Base-by-base conservation (phyloP, 2,797 vertebrate species). In the Trachops cirrhosus region DNA sequence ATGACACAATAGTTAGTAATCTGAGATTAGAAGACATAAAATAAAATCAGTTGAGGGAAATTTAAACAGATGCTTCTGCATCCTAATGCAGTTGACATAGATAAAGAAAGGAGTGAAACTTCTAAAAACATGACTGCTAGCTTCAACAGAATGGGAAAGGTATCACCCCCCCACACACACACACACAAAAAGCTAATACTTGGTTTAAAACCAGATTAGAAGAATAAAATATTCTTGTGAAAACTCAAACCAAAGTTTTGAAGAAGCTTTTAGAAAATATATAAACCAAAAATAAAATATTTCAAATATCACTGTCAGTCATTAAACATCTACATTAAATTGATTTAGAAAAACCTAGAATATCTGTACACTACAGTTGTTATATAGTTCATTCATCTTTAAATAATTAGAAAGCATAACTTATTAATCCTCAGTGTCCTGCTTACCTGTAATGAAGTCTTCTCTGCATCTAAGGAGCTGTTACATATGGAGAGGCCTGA, bases 231-330 rank as follows among this genome's bases (percentile, higher is more conserved):
- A 4, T 29, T 68, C 3, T 68, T 80, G 10, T 48, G 26, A 86
- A 90, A 95, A 82, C 48, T 48, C 44, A 46, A 22, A 93, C 18
- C 46, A 86, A 75, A 57, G 2, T 87, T 94, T 96, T 75, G 9
- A 87, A 89, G 6, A 39, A 24, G 29, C 15, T 77, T 93, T 18
- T 39, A 82, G 62, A 78, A 93, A 75, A n/a, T 59, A 48, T 16
- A 15, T 9, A 57, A 95, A 93, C 21, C 26, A 84, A 78, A 39
- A 48, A 37, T 37, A 80, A 80, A 82, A 57, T 57, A 70, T 70
- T 84, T 68, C 37, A 93, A 95, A 97, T 29, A 88, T 68, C 0
- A 80, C 34, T 80, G 87, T 79, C 7, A 70, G 41, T 54, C 34
- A 71, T 26, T 59, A 39, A 85, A 85, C 18, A 77, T 70, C 19